Conservation (phyloP, 2,797 vertebrate genomes). For the Bradypodion pumilum region DNA sequence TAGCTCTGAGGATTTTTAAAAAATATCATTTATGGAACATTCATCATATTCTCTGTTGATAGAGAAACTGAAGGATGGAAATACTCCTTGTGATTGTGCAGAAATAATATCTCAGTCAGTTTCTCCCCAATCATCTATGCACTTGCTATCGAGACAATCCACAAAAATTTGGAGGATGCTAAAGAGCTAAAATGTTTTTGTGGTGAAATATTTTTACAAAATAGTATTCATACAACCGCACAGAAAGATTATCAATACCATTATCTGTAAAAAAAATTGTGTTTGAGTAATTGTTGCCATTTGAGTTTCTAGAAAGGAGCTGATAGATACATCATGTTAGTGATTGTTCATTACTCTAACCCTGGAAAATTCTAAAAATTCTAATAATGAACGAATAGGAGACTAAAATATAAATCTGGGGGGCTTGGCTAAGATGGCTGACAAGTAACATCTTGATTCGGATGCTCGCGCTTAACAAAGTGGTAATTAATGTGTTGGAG, state of each 20-base stretch:
- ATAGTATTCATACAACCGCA: neutral
- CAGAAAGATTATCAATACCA: constrained; percentile 49
- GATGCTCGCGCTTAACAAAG: too few species aligned
- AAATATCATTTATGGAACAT: neutral
- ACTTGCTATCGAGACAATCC: constrained; percentile 1
- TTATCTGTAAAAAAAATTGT: constrained; percentile 39
- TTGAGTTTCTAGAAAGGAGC: too few species aligned
- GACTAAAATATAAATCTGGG: too few species aligned
- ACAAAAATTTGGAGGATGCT: constrained; percentile 8
- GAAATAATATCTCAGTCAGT: neutral
- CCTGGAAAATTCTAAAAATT: too few species aligned
- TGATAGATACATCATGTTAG: too few species aligned
- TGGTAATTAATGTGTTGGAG: too few species aligned
- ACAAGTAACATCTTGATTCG: too few species aligned
- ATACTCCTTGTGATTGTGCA: neutral
- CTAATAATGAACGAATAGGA: too few species aligned
- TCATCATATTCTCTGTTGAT: neutral
- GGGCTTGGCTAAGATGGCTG: too few species aligned
- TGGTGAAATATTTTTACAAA: constrained; percentile 32
- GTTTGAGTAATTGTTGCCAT: too few species aligned
- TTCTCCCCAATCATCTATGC: neutral
- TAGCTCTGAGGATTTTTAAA: neutral
- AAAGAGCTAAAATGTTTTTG: constrained; percentile 37
- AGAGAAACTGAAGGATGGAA: neutral
- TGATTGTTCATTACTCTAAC: too few species aligned